Conservation (phyloP, 2,797 vertebrate species). For the Nannoperca obscura region DNA sequence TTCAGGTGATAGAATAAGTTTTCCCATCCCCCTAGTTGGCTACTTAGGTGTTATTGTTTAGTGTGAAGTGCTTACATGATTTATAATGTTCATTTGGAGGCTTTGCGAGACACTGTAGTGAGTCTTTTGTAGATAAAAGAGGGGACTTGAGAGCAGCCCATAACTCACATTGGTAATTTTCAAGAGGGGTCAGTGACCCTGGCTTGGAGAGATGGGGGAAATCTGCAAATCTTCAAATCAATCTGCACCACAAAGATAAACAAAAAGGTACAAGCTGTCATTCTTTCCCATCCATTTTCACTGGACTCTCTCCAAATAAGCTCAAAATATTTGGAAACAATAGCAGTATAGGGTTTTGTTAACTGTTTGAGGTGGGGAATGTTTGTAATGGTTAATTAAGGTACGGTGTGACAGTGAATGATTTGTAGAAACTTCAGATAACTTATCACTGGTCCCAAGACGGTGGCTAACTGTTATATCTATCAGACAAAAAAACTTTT, state of each 20-base stretch:
- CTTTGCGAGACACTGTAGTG: constrained; percentile 64
- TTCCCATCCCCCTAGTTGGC: constrained; percentile 10
- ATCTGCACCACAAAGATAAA: constrained; percentile 46
- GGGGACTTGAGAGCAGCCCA: constrained; percentile 63
- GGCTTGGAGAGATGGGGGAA: constrained; percentile 67
- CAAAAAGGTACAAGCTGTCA: constrained; percentile 48
- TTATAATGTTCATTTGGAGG: constrained; percentile 65
- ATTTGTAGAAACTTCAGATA: constrained; percentile 79
- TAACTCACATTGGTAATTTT: constrained; percentile 74
- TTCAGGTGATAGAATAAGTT: constrained; percentile 47
- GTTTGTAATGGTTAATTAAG: constrained; percentile 76
- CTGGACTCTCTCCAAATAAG: constrained; percentile 62
- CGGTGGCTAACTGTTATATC: constrained; percentile 77
- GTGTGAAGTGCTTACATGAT: constrained; percentile 55
- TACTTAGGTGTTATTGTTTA: constrained; percentile 61
- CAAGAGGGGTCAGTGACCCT: constrained; percentile 73
- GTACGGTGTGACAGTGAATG: constrained; percentile 73
- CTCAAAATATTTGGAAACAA: constrained; percentile 47
- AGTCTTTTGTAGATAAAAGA: constrained; percentile 76
- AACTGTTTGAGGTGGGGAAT: constrained; percentile 52
- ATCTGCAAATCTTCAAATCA: constrained; percentile 68
- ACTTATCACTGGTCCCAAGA: constrained; percentile 66
- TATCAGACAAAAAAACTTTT: constrained; percentile 70
- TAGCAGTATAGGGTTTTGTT: constrained; percentile 35
- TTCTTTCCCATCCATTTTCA: constrained; percentile 45